These are phyloP conservation scores for Plusia festucae DNA, from an alignment of 2,888 invertebrate genomes.

Conservation along the genomic window DNA sequence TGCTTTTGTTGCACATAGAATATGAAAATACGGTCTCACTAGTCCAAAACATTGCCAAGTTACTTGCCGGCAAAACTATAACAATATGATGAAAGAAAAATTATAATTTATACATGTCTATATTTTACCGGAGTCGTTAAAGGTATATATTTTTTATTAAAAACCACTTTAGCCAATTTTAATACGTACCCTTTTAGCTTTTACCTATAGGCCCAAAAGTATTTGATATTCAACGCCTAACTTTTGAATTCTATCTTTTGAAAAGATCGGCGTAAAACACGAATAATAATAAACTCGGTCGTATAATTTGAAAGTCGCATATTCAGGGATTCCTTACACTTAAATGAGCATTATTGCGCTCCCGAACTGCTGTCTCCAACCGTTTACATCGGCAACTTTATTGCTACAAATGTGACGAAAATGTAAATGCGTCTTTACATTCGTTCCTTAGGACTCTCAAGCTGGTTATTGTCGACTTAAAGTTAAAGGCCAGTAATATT, in stretches of 20 bases:
- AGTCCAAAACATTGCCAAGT: too few species aligned
- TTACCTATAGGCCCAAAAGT: neutral
- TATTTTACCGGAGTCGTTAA: neutral
- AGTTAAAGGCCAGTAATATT: constrained; percentile 62
- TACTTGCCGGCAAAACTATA: too few species aligned
- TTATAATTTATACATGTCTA: neutral
- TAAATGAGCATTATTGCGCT: constrained; percentile 78
- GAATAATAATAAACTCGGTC: constrained; percentile 59
- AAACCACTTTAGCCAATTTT: neutral
- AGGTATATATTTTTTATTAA: too few species aligned
- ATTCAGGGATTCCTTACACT: constrained; percentile 69
- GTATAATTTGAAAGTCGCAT: constrained; percentile 69
- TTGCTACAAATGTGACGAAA: constrained; percentile 80
- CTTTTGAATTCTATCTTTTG: constrained; percentile 16
- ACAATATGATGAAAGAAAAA: neutral
- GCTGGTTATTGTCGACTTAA: constrained; percentile 67
- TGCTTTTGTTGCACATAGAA: too few species aligned
- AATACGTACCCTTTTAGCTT: neutral
- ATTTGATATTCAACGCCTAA: neutral
- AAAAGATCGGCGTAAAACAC: constrained; percentile 36
- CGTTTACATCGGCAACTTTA: constrained; percentile 79
- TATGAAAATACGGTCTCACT: too few species aligned
- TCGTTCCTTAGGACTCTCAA: constrained; percentile 65
- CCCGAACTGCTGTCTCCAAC: constrained; percentile 74
- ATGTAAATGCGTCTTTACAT: constrained; percentile 74